phyloP scores from a whole-genome alignment of 1,140 invertebrate species.

The Hylaeus volcanicus region DNA sequence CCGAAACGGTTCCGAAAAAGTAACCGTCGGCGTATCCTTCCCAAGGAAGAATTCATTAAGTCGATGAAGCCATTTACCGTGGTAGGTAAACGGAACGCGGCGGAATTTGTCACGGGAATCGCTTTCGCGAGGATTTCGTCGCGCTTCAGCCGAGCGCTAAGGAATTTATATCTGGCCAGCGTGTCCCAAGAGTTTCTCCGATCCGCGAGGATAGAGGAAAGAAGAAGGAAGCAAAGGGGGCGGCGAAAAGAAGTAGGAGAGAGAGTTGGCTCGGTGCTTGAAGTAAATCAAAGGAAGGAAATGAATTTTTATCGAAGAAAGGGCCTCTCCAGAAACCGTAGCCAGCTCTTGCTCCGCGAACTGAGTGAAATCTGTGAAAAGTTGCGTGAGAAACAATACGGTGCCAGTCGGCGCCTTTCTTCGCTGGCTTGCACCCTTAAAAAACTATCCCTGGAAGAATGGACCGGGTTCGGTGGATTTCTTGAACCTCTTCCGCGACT shows the following conservation, averaged over 20 bases:
- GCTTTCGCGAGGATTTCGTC: conserved; percentile 36
- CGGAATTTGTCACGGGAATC: conserved; percentile 26
- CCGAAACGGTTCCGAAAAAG: not conserved
- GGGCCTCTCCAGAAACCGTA: conserved; percentile 38
- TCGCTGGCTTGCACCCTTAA: conserved; percentile 24
- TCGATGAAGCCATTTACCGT: conserved; percentile 16
- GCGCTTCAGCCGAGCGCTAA: conserved; percentile 18
- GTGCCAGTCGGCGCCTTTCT: conserved; percentile 34
- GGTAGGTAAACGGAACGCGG: conserved; percentile 7
- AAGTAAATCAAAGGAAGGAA: conserved; percentile 74
- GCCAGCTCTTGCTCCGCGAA: conserved; percentile 39
- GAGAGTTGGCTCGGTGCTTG: conserved; percentile 57
- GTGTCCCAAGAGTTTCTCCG: conserved; percentile 46
- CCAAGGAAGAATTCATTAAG: conserved; percentile 7
- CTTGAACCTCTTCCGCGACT: conserved; percentile 23
- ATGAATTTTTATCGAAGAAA: conserved; percentile 74
- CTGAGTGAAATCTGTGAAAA: conserved; percentile 66
- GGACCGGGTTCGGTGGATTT: conserved; percentile 50
- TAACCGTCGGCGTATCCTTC: conserved; percentile 5
- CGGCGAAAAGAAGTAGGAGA: conserved; percentile 32
- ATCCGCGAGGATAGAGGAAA: conserved; percentile 39
- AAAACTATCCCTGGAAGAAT: conserved; percentile 51
- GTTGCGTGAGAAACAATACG: conserved; percentile 67
- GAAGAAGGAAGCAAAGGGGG: not conserved
- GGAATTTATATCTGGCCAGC: conserved; percentile 54